A percentile compares a stretch with the other conserved stretches of the same genome.
Conservation (phyloP, 2,797 vertebrate genomes). For the Thaleichthys pacificus region DNA sequence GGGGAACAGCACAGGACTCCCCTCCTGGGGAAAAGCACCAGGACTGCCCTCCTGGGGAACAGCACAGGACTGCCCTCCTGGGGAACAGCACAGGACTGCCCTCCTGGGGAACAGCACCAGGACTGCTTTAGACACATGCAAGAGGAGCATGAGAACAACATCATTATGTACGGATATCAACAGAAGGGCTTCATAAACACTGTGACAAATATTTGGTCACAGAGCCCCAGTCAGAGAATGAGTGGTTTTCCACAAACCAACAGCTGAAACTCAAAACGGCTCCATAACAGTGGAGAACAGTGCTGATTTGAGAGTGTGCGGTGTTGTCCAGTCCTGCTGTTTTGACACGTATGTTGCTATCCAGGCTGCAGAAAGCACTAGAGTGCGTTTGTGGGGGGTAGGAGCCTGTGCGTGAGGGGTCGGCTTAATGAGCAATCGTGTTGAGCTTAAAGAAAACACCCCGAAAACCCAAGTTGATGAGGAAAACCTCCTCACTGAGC, state of each 20-base stretch:
- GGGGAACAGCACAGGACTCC: too few relatives aligned
- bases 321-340: slow-evolving; percentile 1
- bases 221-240: not conserved
- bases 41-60: too few relatives aligned
- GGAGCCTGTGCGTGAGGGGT: too few relatives aligned
- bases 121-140: too few relatives aligned
- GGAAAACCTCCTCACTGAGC: too few relatives aligned
- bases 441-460: too few relatives aligned
- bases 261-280: not conserved
- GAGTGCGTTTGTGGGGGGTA: not conserved
- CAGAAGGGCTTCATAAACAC: slow-evolving; percentile 3
- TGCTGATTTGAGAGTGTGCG: slow-evolving; percentile 4
- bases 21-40: too few relatives aligned
- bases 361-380: not conserved
- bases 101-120: not conserved
- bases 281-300: slow-evolving; percentile 1
- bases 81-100: not conserved
- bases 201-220: slow-evolving; percentile 5
- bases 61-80: not conserved
- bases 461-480: too few relatives aligned
- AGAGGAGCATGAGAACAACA: too few relatives aligned
- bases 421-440: not conserved
- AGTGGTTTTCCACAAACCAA: not conserved
- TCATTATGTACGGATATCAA: too few relatives aligned
- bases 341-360: not conserved